Percentiles rank a stretch among this genome's conserved stretches.
Conservation (phyloP, 1,140 invertebrate species). For the Drosophila tristis region DNA sequence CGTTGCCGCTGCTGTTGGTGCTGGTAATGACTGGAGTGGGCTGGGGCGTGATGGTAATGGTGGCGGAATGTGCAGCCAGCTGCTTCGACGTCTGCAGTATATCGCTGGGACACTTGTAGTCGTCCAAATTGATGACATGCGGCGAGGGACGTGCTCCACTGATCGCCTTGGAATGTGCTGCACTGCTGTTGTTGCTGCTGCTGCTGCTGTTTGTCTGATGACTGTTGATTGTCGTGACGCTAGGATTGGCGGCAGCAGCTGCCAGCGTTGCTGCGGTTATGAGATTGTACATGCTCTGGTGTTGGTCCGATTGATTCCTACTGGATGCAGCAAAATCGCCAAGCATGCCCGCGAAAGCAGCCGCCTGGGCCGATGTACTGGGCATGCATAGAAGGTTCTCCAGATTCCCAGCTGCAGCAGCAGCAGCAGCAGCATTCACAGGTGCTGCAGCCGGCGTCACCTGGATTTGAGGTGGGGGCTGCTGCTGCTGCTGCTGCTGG, state of each 20-base stretch:
- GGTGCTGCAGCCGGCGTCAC: slow-evolving; percentile 34
- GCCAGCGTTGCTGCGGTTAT: slow-evolving; percentile 49
- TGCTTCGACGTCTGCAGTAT: slow-evolving; percentile 78
- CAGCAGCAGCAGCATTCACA: slow-evolving; percentile 8
- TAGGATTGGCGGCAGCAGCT: slow-evolving; percentile 1
- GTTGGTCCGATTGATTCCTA: slow-evolving; percentile 44
- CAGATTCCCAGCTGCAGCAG: slow-evolving; percentile 30
- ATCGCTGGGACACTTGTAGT: slow-evolving; percentile 72
- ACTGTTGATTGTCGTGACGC: slow-evolving; percentile 1
- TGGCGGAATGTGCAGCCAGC: slow-evolving; percentile 48
- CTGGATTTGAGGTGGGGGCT: slow-evolving; percentile 35
- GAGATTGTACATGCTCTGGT: slow-evolving; percentile 68
- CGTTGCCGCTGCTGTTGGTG: not conserved
- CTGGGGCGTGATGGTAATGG: slow-evolving; percentile 26
- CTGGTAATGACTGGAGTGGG: not conserved
- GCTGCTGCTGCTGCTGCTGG: slow-evolving; percentile 11
- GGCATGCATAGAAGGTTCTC: slow-evolving; percentile 55
- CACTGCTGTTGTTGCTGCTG: not conserved
- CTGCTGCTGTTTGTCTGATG: no score
- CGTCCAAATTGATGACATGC: slow-evolving; percentile 75
- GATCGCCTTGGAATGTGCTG: slow-evolving; percentile 62
- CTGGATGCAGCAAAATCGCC: slow-evolving; percentile 59
- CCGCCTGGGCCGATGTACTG: slow-evolving; percentile 68
- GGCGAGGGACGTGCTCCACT: slow-evolving; percentile 30
- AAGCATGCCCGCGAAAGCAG: slow-evolving; percentile 42